Percentiles rank a stretch among this genome's conserved stretches.
phyloP scores from a whole-genome alignment of 2,797 vertebrate genomes.

The Onychomys arenicola region DNA sequence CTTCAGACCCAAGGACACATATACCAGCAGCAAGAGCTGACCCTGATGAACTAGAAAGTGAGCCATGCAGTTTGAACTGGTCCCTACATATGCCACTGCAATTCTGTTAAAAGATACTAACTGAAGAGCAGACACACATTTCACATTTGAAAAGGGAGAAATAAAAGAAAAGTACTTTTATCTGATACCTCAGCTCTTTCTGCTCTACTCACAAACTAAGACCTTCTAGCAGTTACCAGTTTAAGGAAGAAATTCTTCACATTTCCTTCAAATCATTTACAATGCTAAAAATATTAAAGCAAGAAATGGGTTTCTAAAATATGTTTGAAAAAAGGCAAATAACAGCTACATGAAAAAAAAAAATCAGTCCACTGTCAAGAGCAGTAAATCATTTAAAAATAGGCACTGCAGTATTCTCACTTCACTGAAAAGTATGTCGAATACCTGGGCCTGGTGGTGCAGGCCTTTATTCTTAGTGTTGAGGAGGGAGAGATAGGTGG shows the following conservation, averaged over 20 bases:
- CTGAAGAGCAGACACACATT: background rate
- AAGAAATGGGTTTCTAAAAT: conserved; percentile 52
- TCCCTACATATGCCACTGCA: background rate
- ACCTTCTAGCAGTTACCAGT: conserved; percentile 38
- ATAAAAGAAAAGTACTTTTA: conserved; percentile 5
- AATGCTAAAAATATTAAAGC: conserved; percentile 54
- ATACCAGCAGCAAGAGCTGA: background rate
- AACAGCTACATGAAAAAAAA: conserved; percentile 48
- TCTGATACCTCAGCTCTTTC: background rate
- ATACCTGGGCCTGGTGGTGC: too few relatives aligned
- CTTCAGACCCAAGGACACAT: background rate
- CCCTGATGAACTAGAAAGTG: background rate
- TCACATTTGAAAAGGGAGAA: conserved; percentile 8
- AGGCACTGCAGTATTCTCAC: conserved; percentile 14
- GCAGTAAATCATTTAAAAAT: conserved; percentile 52
- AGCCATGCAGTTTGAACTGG: background rate
- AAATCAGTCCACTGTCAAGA: conserved; percentile 41
- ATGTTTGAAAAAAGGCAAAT: conserved; percentile 47
- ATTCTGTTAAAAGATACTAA: conserved; percentile 1
- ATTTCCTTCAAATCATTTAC: conserved; percentile 37
- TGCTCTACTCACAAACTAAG: background rate
- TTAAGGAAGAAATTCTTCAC: conserved; percentile 26
- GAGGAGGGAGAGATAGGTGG: background rate
- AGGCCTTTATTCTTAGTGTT: background rate
- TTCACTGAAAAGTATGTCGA: conserved; percentile 12